Evolutionary conservation across 2,113 vertebrate species (phyloP).

Genomic region (Haplochromis vanheusdeni): DNA sequence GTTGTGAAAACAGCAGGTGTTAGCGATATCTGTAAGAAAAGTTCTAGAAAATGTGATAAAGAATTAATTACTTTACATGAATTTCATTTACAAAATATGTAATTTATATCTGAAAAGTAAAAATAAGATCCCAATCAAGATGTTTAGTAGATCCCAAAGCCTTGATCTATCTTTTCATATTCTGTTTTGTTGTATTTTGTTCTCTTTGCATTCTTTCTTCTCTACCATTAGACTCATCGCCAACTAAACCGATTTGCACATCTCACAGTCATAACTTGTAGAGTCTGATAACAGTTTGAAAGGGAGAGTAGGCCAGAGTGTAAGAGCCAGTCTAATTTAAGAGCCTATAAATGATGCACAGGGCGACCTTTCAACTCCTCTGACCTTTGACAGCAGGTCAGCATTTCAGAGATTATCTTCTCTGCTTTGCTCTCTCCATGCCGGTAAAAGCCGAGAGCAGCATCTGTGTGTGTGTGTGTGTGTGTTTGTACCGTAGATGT

Average conservation of each 20-base stretch:
- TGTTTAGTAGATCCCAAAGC: background rate
- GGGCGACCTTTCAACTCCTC: conserved; percentile 82
- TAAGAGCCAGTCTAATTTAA: conserved; percentile 82
- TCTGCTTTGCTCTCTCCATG: conserved; percentile 55
- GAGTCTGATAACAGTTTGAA: conserved; percentile 74
- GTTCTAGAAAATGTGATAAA: background rate
- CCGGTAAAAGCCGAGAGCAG: conserved; percentile 52
- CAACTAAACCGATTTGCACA: background rate
- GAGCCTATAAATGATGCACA: conserved; percentile 86
- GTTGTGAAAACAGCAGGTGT: background rate
- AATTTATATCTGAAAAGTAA: background rate
- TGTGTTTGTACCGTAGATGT: background rate
- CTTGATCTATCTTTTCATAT: background rate
- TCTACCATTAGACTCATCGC: background rate
- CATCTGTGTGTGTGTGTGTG: background rate
- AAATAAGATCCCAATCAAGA: background rate
- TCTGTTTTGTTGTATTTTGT: background rate
- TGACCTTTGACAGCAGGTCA: conserved; percentile 89
- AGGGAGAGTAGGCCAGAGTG: conserved; percentile 69
- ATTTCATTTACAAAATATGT: background rate
- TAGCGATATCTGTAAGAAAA: accelerated
- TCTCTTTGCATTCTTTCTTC: background rate
- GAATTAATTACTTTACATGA: accelerated
- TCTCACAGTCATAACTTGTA: conserved; percentile 2
- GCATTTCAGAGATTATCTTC: conserved; percentile 82